These are phyloP conservation scores for Carettochelys insculpta DNA, from an alignment of 2,113 vertebrate genomes.

Conservation along the genomic window DNA sequence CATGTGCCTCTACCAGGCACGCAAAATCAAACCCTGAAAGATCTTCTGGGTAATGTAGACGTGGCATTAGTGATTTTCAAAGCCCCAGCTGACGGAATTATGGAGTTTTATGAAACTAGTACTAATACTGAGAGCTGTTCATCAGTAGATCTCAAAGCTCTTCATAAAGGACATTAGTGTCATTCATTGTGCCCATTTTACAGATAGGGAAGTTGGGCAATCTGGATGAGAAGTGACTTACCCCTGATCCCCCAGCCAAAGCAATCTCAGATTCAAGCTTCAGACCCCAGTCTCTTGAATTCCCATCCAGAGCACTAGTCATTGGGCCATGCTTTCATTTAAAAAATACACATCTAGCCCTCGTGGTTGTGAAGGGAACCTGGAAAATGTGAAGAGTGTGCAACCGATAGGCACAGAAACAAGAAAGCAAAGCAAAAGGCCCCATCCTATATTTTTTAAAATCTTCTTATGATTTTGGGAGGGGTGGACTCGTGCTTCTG, in stretches of 20 bases:
- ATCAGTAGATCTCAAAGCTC: neutral
- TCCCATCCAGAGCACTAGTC: neutral
- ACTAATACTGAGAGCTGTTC: neutral
- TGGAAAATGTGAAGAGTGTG: rapidly evolving
- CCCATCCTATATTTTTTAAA: neutral
- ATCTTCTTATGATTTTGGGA: neutral
- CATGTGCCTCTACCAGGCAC: no score
- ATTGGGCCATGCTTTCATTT: neutral
- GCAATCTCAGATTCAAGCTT: neutral
- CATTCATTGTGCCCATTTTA: neutral
- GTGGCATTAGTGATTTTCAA: neutral
- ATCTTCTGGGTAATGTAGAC: no score
- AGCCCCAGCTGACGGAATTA: neutral
- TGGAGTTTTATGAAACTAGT: neutral
- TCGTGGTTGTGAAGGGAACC: neutral
- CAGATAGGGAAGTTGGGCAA: neutral
- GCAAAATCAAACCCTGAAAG: no score
- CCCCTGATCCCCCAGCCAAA: neutral
- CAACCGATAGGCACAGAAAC: neutral
- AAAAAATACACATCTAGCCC: neutral
- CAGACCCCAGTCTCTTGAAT: rapidly evolving
- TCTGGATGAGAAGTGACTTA: neutral
- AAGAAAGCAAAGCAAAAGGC: neutral
- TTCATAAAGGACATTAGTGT: neutral
- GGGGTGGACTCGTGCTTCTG: neutral